phyloP scores from a whole-genome alignment of 2,888 invertebrate genomes.

The Neelides folsomi region DNA sequence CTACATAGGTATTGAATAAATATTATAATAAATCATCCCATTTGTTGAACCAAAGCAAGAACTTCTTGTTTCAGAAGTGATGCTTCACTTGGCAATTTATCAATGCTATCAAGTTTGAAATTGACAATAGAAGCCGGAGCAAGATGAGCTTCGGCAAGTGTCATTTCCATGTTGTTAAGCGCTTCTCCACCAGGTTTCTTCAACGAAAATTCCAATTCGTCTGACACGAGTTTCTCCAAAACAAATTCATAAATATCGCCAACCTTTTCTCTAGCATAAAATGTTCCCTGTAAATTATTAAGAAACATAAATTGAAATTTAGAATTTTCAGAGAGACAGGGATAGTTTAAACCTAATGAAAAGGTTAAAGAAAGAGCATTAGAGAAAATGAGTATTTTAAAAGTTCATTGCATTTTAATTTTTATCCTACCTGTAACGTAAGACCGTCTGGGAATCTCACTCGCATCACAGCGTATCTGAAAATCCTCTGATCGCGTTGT shows the following conservation, averaged over 20 bases:
- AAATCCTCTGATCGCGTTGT: slow-evolving; percentile 56
- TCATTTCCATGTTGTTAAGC: slow-evolving; percentile 53
- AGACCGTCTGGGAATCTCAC: slow-evolving; percentile 79
- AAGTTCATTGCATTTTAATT: not conserved
- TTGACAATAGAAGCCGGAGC: slow-evolving; percentile 70
- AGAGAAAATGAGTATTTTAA: not conserved
- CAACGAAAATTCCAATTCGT: slow-evolving; percentile 36
- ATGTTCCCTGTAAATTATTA: slow-evolving; percentile 58
- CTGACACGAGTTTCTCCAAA: slow-evolving; percentile 55
- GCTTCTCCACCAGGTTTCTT: slow-evolving; percentile 26
- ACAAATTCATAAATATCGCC: slow-evolving; percentile 63
- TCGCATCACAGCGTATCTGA: slow-evolving; percentile 60
- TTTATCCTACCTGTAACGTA: slow-evolving; percentile 56
- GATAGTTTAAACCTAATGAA: slow-evolving; percentile 39
- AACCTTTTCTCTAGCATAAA: slow-evolving; percentile 68
- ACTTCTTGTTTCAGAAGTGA: slow-evolving; percentile 62
- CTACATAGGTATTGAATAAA: too few species aligned
- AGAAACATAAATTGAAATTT: not conserved
- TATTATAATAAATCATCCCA: too few species aligned
- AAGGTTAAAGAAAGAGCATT: slow-evolving; percentile 1
- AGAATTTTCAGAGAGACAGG: not conserved
- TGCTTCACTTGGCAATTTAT: slow-evolving; percentile 36
- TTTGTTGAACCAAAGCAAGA: slow-evolving; percentile 50
- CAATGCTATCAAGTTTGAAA: slow-evolving; percentile 58
- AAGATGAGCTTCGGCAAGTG: slow-evolving; percentile 61